Base-by-base conservation (phyloP, 2,113 vertebrate species). In the Gavia stellata region DNA sequence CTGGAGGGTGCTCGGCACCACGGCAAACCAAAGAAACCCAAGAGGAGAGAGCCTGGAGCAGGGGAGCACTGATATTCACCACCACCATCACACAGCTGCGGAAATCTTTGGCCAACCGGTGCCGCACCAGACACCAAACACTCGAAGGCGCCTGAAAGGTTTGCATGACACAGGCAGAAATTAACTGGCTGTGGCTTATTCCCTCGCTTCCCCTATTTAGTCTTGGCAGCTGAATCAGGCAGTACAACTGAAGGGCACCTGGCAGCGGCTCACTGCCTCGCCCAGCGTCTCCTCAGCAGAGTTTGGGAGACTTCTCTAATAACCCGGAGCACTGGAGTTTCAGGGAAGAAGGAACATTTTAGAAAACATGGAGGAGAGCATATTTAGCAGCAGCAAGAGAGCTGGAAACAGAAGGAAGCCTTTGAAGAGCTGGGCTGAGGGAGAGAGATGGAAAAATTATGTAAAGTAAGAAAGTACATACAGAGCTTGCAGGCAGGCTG, bases 351-450 rank as follows among this genome's bases (percentile, higher is more conserved):
- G 34, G 34, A 55, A 15, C 36, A 2, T 14, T 81, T 94, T 19
- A 38, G 49, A 71, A 77, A 94, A 71, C 77, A 24, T 5, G 50
- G 55, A 67, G n/a, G 29, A 90, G 50, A 77, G 75, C 31, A 14
- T 3, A 61, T 78, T 86, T 47, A 92, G 84, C 66, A 89, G 81
- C 91, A 81, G 88, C 68, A 68, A 81, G 81, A 91, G 56, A 75
- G 70, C 83, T 95, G 84, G 89, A 84, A 94, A 75, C 58, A 94
- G 86, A 87, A 92, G 89, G 89, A 82, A 92, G 91, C 81, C 89
- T 94, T 94, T 95, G 89, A 95, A 95, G 94, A 94, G 90, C 80
- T 38, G 38, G 38, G 75, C 55, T 97, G 94, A 93, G 86, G 72
- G 68, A 83, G 40, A 92, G 82, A 90, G 73, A 88, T 87, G 81